Conservation (phyloP, 2,888 invertebrate genomes). For the Aphodius granarius region DNA sequence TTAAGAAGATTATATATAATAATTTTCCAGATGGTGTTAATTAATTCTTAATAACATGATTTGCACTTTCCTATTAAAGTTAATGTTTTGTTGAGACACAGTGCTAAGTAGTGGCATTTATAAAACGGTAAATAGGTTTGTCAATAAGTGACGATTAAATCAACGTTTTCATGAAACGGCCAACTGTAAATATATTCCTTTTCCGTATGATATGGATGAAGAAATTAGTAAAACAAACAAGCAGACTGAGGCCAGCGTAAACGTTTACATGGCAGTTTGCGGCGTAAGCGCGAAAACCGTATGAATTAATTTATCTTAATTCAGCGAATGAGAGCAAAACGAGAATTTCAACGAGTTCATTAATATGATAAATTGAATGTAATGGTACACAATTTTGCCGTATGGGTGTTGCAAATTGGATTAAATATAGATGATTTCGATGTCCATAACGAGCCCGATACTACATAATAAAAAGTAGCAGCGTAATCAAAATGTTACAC, state of each 20-base stretch:
- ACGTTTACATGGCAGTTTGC: neutral
- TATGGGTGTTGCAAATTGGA: neutral
- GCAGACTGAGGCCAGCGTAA: neutral
- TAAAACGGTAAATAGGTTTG: neutral
- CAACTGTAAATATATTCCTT: no score
- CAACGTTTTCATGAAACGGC: neutral
- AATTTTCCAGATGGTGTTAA: no score
- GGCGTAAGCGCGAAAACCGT: neutral
- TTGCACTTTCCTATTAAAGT: neutral
- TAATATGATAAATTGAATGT: neutral
- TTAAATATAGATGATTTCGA: neutral
- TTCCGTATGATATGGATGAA: no score
- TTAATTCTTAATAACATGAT: neutral
- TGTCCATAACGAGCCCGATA: neutral
- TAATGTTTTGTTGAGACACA: neutral
- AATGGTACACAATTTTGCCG: neutral
- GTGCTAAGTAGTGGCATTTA: neutral
- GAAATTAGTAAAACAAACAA: neutral
- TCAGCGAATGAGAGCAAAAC: neutral
- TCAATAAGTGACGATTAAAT: no score
- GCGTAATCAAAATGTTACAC: neutral
- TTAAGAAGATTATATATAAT: no score
- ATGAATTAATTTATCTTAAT: neutral
- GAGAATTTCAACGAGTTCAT: neutral
- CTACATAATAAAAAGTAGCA: neutral